A percentile compares a stretch with the other conserved stretches of the same genome.
Evolutionary conservation across 1,140 invertebrate genomes (phyloP).

Genomic region (Calliopsis andreniformis): DNA sequence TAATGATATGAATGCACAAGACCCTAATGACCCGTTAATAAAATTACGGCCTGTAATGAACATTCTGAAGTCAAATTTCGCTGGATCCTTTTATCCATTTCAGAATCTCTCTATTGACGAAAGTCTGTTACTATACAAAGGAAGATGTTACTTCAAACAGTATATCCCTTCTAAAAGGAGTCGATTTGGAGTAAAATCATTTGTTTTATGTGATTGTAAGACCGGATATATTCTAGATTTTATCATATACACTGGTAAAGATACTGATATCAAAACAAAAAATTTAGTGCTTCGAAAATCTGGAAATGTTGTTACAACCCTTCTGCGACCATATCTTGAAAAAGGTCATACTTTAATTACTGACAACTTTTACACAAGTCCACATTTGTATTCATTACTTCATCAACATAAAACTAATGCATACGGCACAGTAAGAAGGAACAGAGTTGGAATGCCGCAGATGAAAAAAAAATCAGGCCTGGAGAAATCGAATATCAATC

Average conservation of each 20-base stretch:
- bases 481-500: background rate
- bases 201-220: constrained; percentile 65
- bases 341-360: background rate
- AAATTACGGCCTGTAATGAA: background rate
- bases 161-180: background rate
- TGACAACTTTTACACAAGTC: constrained; percentile 14
- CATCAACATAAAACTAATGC: background rate
- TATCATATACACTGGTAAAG: constrained; percentile 67
- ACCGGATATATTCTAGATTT: constrained; percentile 67
- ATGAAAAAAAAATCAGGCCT: background rate
- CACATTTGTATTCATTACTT: constrained; percentile 6
- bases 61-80: background rate
- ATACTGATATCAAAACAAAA: background rate
- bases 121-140: constrained; percentile 12
- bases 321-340: constrained; percentile 1
- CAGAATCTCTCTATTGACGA: background rate
- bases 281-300: constrained; percentile 14
- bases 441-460: background rate
- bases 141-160: constrained; percentile 8
- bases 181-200: constrained; percentile 63
- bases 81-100: background rate
- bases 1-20: constrained; percentile 3
- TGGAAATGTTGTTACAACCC: constrained; percentile 1
- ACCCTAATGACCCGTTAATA: constrained; percentile 2
- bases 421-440: background rate